Evolutionary conservation across 2,113 vertebrate species (phyloP).

Genomic region (Pluvianellus socialis): DNA sequence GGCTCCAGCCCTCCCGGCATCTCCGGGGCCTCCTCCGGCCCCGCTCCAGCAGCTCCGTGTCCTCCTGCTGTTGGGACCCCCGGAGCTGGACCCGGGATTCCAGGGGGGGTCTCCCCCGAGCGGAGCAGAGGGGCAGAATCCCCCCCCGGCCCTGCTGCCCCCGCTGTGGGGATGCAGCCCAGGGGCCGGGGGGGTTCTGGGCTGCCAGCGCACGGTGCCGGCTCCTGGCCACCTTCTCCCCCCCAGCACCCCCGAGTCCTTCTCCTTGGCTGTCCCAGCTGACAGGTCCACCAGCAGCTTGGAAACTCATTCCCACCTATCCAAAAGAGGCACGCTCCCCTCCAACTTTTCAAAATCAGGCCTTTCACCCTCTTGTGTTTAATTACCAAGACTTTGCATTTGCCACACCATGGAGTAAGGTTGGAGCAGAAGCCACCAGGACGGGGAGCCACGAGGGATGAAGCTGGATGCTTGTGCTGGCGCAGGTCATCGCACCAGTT

Average conservation of each 20-base stretch:
- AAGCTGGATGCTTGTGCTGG: fast-evolving
- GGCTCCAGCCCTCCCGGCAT: too few relatives aligned
- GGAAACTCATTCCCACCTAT: background rate
- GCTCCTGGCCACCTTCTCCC: fast-evolving
- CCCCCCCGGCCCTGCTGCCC: background rate
- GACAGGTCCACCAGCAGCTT: background rate
- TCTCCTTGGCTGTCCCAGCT: background rate
- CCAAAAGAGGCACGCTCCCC: background rate
- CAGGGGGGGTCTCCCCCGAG: background rate
- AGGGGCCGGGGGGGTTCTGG: fast-evolving
- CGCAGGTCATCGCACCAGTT: fast-evolving
- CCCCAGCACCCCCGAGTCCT: background rate
- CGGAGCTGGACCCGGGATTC: too few relatives aligned
- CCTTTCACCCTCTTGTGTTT: background rate
- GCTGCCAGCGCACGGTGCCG: fast-evolving
- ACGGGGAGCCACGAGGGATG: background rate
- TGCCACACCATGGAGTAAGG: background rate
- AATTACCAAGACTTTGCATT: background rate
- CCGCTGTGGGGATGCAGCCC: background rate
- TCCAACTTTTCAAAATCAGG: background rate
- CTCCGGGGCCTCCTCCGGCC: too few relatives aligned
- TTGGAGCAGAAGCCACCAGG: background rate
- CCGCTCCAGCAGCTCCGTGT: too few relatives aligned
- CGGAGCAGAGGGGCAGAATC: background rate
- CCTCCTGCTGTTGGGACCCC: too few relatives aligned